Base-by-base conservation (phyloP, 2,888 invertebrate genomes). In the Pseudanteris insignis region DNA sequence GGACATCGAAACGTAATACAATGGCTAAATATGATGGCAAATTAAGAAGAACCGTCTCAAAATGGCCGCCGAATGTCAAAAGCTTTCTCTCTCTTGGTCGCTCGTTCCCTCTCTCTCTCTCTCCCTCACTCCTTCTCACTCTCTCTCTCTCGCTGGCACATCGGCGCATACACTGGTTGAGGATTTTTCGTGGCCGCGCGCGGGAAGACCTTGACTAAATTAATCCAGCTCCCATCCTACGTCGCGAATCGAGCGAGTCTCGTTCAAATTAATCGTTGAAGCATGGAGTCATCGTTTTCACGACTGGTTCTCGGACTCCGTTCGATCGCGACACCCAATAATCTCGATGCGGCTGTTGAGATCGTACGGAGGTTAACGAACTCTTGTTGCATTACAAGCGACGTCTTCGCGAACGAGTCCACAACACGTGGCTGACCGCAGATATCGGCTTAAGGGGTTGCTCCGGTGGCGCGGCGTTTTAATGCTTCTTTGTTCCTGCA, bases 301-400 rank as follows among this genome's bases (percentile, higher is more conserved):
- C 63, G 63, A 63, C 63, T 63, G 58, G 63, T 63, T 63, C 58
- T 58, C 63, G 58, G 47, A 47, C 47, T 51, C 57, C 37, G 47
- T 57, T 48, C 63, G 44, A 51, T 58, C 63, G 57, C 58, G 63
- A 63, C 63, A 63, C 64, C 62, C 63, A 67, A 63, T 67, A 65
- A 67, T 65, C 67, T 65, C 63, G 57, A 62, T 51, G 63, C 62
- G 53, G 50, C 63, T 60, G 54, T 64, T 53, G 60, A 54, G 62
- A 66, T 66, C 63, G 63, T 51, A 29, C 50, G 54, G 55, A 60
- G 67, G 67, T 67, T 58, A 60, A 64, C 63, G 67, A 67, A 67
- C 67, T 64, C 58, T 58, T 44, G 62, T 50, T 50, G 57, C 57
- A 51, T 55, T 57, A 41, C 57, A 33, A 36, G 57, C 57, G 51